phyloP scores from a whole-genome alignment of 2,888 invertebrate genomes.

The Spicauda simplicius region DNA sequence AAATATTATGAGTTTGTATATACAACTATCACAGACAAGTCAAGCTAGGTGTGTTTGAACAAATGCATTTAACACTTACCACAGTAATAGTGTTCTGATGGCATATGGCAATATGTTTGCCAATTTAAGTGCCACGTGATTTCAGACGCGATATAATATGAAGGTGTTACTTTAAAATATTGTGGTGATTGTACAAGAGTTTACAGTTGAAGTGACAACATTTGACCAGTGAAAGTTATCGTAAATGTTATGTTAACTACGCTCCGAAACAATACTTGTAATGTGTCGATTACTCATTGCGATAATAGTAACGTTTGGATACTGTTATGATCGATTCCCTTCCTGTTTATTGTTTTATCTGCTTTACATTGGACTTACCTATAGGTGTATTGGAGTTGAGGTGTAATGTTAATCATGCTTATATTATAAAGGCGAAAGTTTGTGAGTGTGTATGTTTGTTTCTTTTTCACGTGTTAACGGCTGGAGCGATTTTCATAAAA shows the following conservation, averaged over 20 bases:
- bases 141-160: background rate
- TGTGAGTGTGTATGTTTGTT: no score
- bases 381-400: background rate
- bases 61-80: constrained; percentile 20
- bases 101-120: constrained; percentile 13
- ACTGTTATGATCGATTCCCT: constrained; percentile 5
- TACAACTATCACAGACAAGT: no score
- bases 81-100: background rate
- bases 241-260: constrained; percentile 24
- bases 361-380: background rate
- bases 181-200: constrained; percentile 16
- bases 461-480: no score
- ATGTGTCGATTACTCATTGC: constrained; percentile 16
- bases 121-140: constrained; percentile 9
- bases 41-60: constrained; percentile 2
- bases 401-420: background rate
- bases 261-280: constrained; percentile 18
- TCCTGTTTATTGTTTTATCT: constrained; percentile 11
- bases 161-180: background rate
- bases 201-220: constrained; percentile 23
- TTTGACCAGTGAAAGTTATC: constrained; percentile 27
- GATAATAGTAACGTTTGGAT: background rate
- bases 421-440: no score
- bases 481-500: no score
- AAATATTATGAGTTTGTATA: no score